Evolutionary conservation across 2,113 vertebrate species (phyloP), one percentile per base, ranked within the genome.

Genomic region (Odontesthes bonariensis): DNA sequence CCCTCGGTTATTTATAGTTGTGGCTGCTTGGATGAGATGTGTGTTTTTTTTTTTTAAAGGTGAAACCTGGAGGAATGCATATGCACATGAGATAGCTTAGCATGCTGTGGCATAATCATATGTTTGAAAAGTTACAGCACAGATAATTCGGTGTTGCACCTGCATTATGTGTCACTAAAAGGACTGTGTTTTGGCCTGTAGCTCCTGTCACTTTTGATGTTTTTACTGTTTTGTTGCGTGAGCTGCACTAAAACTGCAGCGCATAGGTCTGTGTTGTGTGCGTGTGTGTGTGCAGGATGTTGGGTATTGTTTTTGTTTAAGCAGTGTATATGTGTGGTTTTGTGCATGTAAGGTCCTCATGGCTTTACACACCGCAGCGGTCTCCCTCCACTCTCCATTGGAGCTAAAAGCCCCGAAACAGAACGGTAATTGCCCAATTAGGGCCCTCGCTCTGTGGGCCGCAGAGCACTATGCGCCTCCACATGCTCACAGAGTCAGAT

Each of bases 341-440:
- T 88, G 91, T 91, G 85, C 51, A 92, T 83, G 83, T 13, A 78
- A 92, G 91, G 85, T 94, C 8, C 55, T 93, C 91, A 83, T 95
- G 94, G 94, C 91, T 89, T 93, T 91, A 90, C 92, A 90, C 87
- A 82, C 35, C 35, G 35, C 91, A 82, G 90, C 92, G 94, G 95
- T 97, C 96, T 97, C 95, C 95, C 95, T 95, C 95, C 92, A 95
- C 96, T 97, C 95, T 95, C 89, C 89, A 94, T 90, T 90, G 94
- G 95, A 95, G 94, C 95, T 96, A 97, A 97, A 97, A 97, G 96
- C 94, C 95, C 96, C 93, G 95, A 96, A 98, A 97, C 97, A 94
- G 95, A 93, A 92, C 95, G 94, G 92, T 99, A 98, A 99, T 99
- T 98, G 97, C 93, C 95, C 97, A 99, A 99, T 99, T 99, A 99